Evolutionary conservation across 2,113 vertebrate species (phyloP).

Genomic region (Ailuropoda melanoleuca): DNA sequence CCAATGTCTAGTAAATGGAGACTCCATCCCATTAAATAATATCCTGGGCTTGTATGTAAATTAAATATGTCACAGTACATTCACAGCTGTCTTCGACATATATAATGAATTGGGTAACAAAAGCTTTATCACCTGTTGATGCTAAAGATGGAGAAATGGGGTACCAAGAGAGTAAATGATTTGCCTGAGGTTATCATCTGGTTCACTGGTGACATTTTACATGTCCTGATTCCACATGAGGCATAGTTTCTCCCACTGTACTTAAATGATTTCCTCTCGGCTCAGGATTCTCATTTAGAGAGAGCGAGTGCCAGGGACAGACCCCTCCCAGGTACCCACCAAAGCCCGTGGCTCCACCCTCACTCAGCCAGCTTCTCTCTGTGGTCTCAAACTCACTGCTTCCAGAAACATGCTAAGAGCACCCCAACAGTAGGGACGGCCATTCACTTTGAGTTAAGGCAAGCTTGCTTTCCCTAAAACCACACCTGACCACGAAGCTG

Average conservation of each 20-base stretch:
- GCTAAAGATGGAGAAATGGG: not conserved
- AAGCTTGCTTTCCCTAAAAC: not conserved
- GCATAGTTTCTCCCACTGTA: not conserved
- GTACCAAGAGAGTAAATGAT: not conserved
- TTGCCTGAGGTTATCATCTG: not conserved
- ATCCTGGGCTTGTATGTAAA: not conserved
- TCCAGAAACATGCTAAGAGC: not conserved
- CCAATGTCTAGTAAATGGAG: not conserved
- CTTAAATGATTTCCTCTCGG: not conserved
- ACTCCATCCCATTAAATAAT: not conserved
- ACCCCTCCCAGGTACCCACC: not conserved
- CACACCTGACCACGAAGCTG: not conserved
- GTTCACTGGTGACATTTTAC: not conserved
- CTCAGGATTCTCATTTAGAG: not conserved
- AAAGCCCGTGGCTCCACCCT: too few species aligned
- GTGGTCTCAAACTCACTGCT: not conserved
- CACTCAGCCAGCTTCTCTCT: not conserved
- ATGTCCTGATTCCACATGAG: not conserved
- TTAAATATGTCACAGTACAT: not conserved
- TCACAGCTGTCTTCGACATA: not conserved
- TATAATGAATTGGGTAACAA: not conserved
- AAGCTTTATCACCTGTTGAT: not conserved
- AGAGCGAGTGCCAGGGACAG: not conserved
- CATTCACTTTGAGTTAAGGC: not conserved
- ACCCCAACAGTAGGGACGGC: too few species aligned